phyloP scores from a whole-genome alignment of 1,140 invertebrate genomes.

The Brachionus paranguensis region DNA sequence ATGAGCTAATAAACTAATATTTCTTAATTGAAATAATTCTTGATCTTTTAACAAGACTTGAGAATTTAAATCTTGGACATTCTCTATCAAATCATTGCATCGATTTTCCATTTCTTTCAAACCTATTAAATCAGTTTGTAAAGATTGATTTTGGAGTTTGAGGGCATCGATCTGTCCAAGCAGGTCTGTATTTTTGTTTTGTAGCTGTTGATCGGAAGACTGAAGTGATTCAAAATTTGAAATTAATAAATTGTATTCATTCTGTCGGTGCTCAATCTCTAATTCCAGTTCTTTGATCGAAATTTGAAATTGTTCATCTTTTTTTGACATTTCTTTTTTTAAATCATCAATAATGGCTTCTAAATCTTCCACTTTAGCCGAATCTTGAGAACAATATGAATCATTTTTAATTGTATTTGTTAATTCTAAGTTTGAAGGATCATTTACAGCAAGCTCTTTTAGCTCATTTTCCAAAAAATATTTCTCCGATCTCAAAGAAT shows the following conservation, averaged over 20 bases:
- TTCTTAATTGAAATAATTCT: background rate
- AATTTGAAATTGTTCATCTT: background rate
- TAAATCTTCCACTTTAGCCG: background rate
- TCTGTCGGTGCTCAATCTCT: background rate
- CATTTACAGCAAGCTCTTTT: background rate
- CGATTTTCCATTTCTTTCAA: background rate
- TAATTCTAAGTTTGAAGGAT: background rate
- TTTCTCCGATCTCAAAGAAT: slow-evolving; percentile 12
- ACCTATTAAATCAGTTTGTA: background rate
- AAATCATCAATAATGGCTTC: background rate
- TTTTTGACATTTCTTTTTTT: background rate
- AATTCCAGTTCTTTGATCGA: background rate
- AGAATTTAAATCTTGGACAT: background rate
- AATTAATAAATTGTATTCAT: background rate
- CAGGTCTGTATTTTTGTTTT: background rate
- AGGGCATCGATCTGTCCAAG: background rate
- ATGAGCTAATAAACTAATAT: too few species aligned
- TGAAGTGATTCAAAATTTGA: background rate
- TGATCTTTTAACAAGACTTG: background rate
- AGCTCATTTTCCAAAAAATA: background rate
- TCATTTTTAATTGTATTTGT: background rate
- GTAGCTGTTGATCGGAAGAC: background rate
- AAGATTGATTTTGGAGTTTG: background rate
- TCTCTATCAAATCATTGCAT: background rate
- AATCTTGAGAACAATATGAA: too few species aligned